Evolutionary conservation across 2,113 vertebrate species (phyloP).

Genomic region (Toxotes chatareus): DNA sequence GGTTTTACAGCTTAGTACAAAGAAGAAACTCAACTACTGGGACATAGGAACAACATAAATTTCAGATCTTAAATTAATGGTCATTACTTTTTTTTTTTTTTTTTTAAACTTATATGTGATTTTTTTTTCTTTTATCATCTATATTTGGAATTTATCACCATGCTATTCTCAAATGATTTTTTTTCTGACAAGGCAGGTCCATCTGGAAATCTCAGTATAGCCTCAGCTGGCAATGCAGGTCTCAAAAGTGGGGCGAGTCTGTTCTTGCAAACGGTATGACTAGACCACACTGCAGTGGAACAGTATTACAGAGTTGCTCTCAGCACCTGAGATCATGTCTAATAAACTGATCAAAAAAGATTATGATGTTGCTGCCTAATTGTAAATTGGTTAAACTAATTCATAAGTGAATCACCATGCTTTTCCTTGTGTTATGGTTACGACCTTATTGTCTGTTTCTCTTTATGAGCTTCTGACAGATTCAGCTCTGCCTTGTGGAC

Average conservation of each 20-base stretch:
- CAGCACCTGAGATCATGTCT: neutral
- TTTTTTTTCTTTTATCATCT: neutral
- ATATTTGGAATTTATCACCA: slow-evolving; percentile 23
- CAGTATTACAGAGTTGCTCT: slow-evolving; percentile 9
- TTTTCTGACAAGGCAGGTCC: slow-evolving; percentile 20
- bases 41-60: neutral
- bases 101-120: neutral
- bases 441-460: neutral
- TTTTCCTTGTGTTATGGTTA: neutral
- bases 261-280: slow-evolving; percentile 21
- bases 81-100: neutral
- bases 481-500: neutral
- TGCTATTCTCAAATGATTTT: slow-evolving; percentile 32
- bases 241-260: slow-evolving; percentile 59
- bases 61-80: neutral
- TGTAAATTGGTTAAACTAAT: neutral
- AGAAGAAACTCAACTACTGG: neutral
- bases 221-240: slow-evolving; percentile 48
- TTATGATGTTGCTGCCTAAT: neutral
- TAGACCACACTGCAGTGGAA: slow-evolving; percentile 35
- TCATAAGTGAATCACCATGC: neutral
- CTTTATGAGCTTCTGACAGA: neutral
- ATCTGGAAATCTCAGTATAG: slow-evolving; percentile 58
- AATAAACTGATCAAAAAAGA: slow-evolving; percentile 7
- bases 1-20: slow-evolving; percentile 9